phyloP scores from a whole-genome alignment of 2,888 invertebrate species.

The Diabrotica balteata region DNA sequence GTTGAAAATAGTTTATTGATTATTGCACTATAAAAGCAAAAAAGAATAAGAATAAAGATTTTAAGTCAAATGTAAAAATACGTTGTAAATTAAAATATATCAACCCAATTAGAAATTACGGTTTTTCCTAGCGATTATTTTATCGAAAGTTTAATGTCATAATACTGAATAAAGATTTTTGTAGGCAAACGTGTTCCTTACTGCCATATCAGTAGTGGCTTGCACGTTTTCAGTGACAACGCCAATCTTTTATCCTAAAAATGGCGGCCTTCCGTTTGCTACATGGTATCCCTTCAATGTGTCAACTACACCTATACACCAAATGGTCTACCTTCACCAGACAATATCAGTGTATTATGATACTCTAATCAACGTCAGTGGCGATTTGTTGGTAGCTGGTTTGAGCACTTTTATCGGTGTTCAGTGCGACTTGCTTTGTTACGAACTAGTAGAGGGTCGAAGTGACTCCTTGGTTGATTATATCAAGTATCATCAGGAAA shows the following conservation, averaged over 20 bases:
- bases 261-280: conserved; percentile 17
- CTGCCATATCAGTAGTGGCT: conserved; percentile 18
- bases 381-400: conserved; percentile 29
- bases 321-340: conserved; percentile 37
- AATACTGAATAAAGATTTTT: background rate
- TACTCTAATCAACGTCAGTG: conserved; percentile 26
- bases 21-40: too few species aligned
- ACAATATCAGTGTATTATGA: conserved; percentile 19
- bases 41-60: too few species aligned
- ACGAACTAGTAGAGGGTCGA: conserved; percentile 20
- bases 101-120: too few species aligned
- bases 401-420: conserved; percentile 34
- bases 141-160: too few species aligned
- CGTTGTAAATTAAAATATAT: too few species aligned
- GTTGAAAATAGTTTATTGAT: too few species aligned
- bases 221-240: conserved; percentile 22
- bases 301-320: conserved; percentile 10
- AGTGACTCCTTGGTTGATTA: conserved; percentile 16
- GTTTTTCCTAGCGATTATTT: too few species aligned
- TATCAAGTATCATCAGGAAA: conserved; percentile 31
- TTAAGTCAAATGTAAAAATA: too few species aligned
- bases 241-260: conserved; percentile 30
- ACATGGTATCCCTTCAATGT: conserved; percentile 39
- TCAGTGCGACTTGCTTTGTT: conserved; percentile 37
- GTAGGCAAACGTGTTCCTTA: conserved; percentile 12